Conservation (phyloP, 2,888 invertebrate species). For the Tachina grossa region DNA sequence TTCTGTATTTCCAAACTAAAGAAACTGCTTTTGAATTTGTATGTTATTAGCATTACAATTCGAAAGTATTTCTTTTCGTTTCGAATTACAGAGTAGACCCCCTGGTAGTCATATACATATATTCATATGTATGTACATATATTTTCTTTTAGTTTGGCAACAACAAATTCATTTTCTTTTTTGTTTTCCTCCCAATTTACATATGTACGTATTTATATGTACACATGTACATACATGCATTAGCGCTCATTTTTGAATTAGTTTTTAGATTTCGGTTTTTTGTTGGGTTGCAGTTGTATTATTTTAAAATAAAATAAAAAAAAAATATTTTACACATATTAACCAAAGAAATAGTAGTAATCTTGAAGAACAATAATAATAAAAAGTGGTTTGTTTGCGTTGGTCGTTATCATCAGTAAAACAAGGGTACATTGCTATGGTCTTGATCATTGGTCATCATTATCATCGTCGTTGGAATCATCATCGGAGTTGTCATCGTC, state of each 20-base stretch:
- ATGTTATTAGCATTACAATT: too few relatives aligned
- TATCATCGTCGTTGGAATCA: conserved; percentile 75
- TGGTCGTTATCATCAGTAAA: conserved; percentile 76
- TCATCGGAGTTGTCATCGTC: conserved; percentile 72
- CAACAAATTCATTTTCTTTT: too few relatives aligned
- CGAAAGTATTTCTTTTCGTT: too few relatives aligned
- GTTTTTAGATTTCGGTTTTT: conserved; percentile 68
- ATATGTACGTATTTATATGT: too few relatives aligned
- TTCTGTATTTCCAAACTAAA: too few relatives aligned
- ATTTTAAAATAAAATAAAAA: conserved; percentile 62
- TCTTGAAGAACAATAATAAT: conserved; percentile 68
- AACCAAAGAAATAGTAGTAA: conserved; percentile 72
- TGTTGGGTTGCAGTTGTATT: conserved; percentile 65
- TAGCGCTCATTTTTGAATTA: conserved; percentile 57
- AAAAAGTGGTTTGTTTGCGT: conserved; percentile 61
- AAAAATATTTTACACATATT: conserved; percentile 72
- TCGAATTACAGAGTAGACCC: too few relatives aligned
- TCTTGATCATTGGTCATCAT: conserved; percentile 71
- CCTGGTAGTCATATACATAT: too few relatives aligned
- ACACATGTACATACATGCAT: too few relatives aligned
- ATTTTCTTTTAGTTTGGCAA: too few relatives aligned
- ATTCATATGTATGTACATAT: too few relatives aligned
- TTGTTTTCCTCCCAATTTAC: too few relatives aligned
- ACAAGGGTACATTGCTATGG: conserved; percentile 68
- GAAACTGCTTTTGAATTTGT: too few relatives aligned